A percentile compares a stretch with the other conserved stretches of the same genome.
These are phyloP conservation scores for Hedya salicella DNA, from an alignment of 2,888 invertebrate species.

Conservation along the genomic window DNA sequence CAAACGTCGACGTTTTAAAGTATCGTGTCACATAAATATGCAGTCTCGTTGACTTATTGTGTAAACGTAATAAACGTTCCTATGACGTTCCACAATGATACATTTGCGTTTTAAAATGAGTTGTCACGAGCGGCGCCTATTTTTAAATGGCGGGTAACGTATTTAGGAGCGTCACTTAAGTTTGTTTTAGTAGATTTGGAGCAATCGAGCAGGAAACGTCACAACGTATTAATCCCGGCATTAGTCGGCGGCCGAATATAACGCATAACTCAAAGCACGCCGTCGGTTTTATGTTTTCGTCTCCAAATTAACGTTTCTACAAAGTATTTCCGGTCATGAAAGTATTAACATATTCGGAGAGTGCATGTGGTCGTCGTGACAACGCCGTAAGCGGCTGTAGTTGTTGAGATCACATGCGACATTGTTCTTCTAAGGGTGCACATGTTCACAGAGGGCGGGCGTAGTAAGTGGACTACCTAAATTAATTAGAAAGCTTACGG, in stretches of 20 bases:
- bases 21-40: slow-evolving; percentile 64
- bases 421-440: slow-evolving; percentile 56
- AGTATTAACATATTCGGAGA: slow-evolving; percentile 64
- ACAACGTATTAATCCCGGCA: slow-evolving; percentile 61
- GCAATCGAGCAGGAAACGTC: slow-evolving; percentile 61
- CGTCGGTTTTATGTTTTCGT: slow-evolving; percentile 59
- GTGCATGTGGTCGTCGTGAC: slow-evolving; percentile 66
- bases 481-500: slow-evolving; percentile 76
- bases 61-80: slow-evolving; percentile 41
- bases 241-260: slow-evolving; percentile 56
- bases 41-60: slow-evolving; percentile 57
- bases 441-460: slow-evolving; percentile 64
- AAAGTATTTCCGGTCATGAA: slow-evolving; percentile 71
- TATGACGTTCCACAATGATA: slow-evolving; percentile 33
- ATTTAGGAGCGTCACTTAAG: slow-evolving; percentile 39
- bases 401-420: slow-evolving; percentile 14
- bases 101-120: slow-evolving; percentile 25
- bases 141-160: slow-evolving; percentile 30
- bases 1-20: slow-evolving; percentile 28
- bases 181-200: slow-evolving; percentile 41
- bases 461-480: slow-evolving; percentile 76
- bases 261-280: slow-evolving; percentile 56
- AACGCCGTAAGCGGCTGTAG: slow-evolving; percentile 11
- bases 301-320: slow-evolving; percentile 68
- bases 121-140: slow-evolving; percentile 28